phyloP scores from a whole-genome alignment of 2,113 vertebrate species.

The Bos javanicus region DNA sequence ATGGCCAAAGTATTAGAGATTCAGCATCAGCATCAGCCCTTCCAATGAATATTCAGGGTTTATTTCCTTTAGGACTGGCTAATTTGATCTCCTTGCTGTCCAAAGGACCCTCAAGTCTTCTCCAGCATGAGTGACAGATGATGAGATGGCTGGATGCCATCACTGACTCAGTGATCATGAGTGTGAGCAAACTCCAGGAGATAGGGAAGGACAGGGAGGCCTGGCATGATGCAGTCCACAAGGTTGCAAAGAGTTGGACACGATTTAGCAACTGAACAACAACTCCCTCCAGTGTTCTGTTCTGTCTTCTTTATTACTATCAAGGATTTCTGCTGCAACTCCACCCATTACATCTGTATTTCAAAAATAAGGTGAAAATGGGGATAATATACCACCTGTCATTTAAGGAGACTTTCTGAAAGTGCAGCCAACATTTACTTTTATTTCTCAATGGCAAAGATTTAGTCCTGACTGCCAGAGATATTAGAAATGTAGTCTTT shows the following conservation, averaged over 20 bases:
- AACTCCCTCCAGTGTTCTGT: background rate
- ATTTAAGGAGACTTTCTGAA: background rate
- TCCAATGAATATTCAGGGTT: background rate
- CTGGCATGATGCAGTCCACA: background rate
- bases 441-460: background rate
- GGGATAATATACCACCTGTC: background rate
- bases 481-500: background rate
- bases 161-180: background rate
- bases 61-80: background rate
- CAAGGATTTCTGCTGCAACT: background rate
- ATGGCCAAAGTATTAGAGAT: background rate
- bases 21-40: background rate
- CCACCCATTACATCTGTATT: background rate
- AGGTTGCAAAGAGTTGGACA: background rate
- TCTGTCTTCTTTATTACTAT: background rate
- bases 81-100: background rate
- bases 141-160: background rate
- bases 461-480: background rate
- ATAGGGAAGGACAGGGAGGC: background rate
- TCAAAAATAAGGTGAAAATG: background rate
- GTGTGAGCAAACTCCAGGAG: background rate
- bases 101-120: background rate
- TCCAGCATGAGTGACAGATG: background rate
- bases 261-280: background rate
- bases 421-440: background rate